Base-by-base conservation (phyloP, 2,113 vertebrate species). In the Chaenogobius annularis region DNA sequence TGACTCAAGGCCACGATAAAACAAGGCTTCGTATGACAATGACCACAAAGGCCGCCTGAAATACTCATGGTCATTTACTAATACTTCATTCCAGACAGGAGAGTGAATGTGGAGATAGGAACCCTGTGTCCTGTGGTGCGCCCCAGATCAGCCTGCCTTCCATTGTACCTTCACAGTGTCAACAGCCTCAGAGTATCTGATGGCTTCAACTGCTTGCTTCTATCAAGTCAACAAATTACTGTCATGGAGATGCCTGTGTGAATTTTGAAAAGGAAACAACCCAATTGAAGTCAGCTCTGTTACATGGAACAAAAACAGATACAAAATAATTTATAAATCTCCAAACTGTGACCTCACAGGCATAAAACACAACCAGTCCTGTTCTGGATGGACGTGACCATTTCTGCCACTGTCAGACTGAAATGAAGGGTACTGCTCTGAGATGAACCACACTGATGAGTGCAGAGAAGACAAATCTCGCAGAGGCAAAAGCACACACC, bases 21-120 rank as follows among this genome's bases (percentile, higher is more conserved):
- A 63, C 35, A 63, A 63, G 61, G 61, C 61, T 35, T 63, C 10
- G 35, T 62, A 63, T 63, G 61, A 63, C 61, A 62, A 37, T 63
- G 35, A 63, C 61, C 35, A 9, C 17, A 63, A n/a, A 63, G 31
- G 61, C 31, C 19, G 35, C 19, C 35, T 43, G 31, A 63, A 63
- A 63, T 40, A 63, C 19, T 40, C 61, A 40, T 40, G 12, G 58
- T 31, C 23, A n/a, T 63, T 63, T 63, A n/a, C 61, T 63, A 37
- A 37, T n/a, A 63, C 31, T 40, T 63, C 61, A 19, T 63, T 63
- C 35, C 35, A 19, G 10, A 43, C 61, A 63, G 61, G 61, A 63
- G 61, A 63, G 35, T 40, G 50, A 54, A 54, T 54, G 19, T 20
- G n/a, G 50, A 54, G 50, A 54, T 54, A n/a, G 20, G 17, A 52